These are phyloP conservation scores for Ladona fulva DNA, from an alignment of 1,140 invertebrate species.

Conservation along the genomic window DNA sequence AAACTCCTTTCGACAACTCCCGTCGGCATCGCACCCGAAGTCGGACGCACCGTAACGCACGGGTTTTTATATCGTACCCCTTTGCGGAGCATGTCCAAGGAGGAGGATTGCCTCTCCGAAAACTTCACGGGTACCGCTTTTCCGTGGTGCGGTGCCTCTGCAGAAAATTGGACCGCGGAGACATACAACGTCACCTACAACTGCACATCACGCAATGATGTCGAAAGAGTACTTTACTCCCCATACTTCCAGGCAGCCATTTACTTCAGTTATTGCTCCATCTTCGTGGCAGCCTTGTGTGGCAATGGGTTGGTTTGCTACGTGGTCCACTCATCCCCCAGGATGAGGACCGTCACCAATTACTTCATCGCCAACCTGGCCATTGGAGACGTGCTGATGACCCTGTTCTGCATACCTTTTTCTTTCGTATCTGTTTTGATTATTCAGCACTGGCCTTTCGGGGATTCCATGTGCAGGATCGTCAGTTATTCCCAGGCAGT, in stretches of 20 bases:
- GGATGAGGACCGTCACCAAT: slow-evolving; percentile 81
- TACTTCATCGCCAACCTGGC: slow-evolving; percentile 81
- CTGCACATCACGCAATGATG: background rate
- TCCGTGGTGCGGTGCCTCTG: background rate
- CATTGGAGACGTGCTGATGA: slow-evolving; percentile 75
- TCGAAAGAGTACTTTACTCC: slow-evolving; percentile 2
- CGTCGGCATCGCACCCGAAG: background rate
- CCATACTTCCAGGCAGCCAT: slow-evolving; percentile 52
- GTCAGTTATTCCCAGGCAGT: slow-evolving; percentile 67
- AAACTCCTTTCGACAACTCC: too few species aligned
- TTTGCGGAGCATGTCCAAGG: background rate
- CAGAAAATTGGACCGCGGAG: background rate
- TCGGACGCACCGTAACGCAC: background rate
- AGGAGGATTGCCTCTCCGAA: background rate
- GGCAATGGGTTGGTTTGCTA: slow-evolving; percentile 77
- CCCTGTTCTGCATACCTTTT: slow-evolving; percentile 78
- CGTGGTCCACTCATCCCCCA: slow-evolving; percentile 61
- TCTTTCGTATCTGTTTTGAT: slow-evolving; percentile 66
- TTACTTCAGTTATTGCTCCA: slow-evolving; percentile 60
- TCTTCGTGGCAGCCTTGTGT: slow-evolving; percentile 62
- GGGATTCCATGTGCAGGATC: slow-evolving; percentile 58
- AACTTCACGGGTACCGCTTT: background rate
- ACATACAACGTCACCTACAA: background rate
- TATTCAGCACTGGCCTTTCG: slow-evolving; percentile 77
- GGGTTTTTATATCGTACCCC: too few species aligned